A percentile compares a stretch with the other conserved stretches of the same genome.
These are phyloP conservation scores for Bradypus variegatus DNA, from an alignment of 2,797 vertebrate species.

Conservation along the genomic window DNA sequence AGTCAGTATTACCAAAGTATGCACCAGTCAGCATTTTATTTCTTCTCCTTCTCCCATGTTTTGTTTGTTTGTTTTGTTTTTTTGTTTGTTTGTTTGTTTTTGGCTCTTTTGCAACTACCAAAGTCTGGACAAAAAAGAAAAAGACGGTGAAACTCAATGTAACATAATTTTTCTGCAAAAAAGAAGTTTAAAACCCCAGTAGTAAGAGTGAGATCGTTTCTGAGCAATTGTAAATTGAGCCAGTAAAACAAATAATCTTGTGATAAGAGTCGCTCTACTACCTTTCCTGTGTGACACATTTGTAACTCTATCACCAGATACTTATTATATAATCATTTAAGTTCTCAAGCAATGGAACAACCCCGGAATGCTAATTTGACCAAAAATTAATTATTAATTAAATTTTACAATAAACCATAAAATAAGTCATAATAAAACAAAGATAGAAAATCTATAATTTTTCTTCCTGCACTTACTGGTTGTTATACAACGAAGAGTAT, in stretches of 20 bases:
- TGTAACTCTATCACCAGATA: constrained; percentile 34
- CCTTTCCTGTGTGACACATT: constrained; percentile 24
- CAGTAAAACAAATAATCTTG: constrained; percentile 4
- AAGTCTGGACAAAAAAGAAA: background rate
- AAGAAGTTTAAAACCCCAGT: constrained; percentile 13
- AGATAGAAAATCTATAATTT: constrained; percentile 19
- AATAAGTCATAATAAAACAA: constrained; percentile 26
- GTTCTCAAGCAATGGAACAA: constrained; percentile 14
- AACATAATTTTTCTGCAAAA: constrained; percentile 34
- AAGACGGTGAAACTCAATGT: constrained; percentile 14
- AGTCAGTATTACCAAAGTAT: background rate
- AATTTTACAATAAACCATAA: constrained; percentile 39
- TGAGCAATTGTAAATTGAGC: constrained; percentile 21
- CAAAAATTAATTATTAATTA: constrained; percentile 15
- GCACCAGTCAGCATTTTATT: background rate
- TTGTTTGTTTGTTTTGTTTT: too few relatives aligned
- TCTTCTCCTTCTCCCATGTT: background rate
- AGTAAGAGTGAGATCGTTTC: constrained; percentile 27
- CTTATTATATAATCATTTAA: constrained; percentile 21
- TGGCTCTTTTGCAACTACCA: constrained; percentile 18
- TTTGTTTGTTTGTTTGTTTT: too few relatives aligned
- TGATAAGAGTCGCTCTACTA: constrained; percentile 31
- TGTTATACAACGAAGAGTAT: constrained; percentile 54
- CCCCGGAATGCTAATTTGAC: background rate
- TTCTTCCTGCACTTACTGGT: constrained; percentile 66